Percentiles rank a stretch among this genome's conserved stretches.
Conservation (phyloP, 2,888 invertebrate species). For the Syrista parreyssii region DNA sequence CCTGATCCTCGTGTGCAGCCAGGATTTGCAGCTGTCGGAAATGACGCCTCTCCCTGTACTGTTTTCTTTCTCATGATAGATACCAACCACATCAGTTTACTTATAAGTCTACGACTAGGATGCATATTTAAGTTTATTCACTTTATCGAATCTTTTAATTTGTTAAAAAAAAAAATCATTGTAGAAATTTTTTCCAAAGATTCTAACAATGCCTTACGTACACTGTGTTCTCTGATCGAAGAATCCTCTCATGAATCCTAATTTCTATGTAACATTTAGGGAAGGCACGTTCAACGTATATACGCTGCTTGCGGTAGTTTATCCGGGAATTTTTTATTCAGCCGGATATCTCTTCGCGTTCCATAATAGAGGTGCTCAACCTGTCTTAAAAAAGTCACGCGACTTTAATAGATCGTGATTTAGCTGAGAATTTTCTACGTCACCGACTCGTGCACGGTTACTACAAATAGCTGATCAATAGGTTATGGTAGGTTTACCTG, state of each 20-base stretch:
- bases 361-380: too few species aligned
- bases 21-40: slow-evolving; percentile 41
- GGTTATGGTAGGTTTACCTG: not conserved
- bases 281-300: not conserved
- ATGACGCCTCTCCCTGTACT: slow-evolving; percentile 23
- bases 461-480: not conserved
- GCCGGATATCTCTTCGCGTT: too few species aligned
- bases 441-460: not conserved
- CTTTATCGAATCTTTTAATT: not conserved
- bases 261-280: not conserved
- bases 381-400: not conserved
- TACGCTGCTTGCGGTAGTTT: not conserved
- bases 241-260: not conserved
- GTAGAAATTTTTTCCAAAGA: not conserved
- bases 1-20: slow-evolving; percentile 6
- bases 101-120: not conserved
- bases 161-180: not conserved
- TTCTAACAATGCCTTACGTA: not conserved
- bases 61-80: not conserved
- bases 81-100: not conserved
- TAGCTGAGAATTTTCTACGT: not conserved
- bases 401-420: not conserved
- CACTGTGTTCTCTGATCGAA: not conserved
- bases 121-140: not conserved
- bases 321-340: not conserved